Evolutionary conservation across 2,797 vertebrate genomes (phyloP).

Genomic region (Bucorvus abyssinicus): DNA sequence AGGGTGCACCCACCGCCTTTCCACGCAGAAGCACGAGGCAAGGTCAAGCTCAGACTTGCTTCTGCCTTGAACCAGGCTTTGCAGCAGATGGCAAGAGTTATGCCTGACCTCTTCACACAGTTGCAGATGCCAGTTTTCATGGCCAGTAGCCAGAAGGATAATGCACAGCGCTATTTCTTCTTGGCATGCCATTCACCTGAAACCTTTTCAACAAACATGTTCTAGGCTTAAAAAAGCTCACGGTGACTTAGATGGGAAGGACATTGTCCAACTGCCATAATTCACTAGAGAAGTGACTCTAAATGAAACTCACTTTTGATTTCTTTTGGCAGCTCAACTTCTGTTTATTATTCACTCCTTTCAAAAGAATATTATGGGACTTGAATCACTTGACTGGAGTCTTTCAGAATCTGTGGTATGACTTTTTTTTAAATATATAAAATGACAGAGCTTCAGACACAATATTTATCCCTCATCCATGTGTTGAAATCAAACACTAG

Average conservation of each 20-base stretch:
- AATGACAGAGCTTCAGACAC: not conserved
- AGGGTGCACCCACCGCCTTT: not conserved
- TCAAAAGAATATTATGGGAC: conserved; percentile 31
- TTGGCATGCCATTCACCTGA: conserved; percentile 47
- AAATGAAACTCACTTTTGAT: conserved; percentile 48
- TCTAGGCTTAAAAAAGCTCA: conserved; percentile 33
- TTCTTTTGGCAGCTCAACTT: conserved; percentile 46
- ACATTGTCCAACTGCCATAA: conserved; percentile 31
- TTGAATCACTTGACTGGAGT: conserved; percentile 4
- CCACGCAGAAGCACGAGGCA: not conserved
- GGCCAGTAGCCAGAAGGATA: conserved; percentile 44
- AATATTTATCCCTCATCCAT: not conserved
- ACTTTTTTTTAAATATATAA: not conserved
- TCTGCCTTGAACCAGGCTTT: conserved; percentile 5
- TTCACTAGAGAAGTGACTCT: conserved; percentile 43
- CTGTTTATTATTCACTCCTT: conserved; percentile 44
- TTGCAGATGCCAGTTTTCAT: conserved; percentile 20
- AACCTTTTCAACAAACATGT: conserved; percentile 30
- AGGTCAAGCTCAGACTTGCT: conserved; percentile 27
- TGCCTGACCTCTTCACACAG: conserved; percentile 22
- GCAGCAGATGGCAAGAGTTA: conserved; percentile 59
- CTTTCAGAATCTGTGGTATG: not conserved
- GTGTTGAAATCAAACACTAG: not conserved
- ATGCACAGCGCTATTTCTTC: conserved; percentile 28
- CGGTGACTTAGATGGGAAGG: conserved; percentile 31